Conservation (phyloP, 2,113 vertebrate species). For the Bombycilla garrulus region DNA sequence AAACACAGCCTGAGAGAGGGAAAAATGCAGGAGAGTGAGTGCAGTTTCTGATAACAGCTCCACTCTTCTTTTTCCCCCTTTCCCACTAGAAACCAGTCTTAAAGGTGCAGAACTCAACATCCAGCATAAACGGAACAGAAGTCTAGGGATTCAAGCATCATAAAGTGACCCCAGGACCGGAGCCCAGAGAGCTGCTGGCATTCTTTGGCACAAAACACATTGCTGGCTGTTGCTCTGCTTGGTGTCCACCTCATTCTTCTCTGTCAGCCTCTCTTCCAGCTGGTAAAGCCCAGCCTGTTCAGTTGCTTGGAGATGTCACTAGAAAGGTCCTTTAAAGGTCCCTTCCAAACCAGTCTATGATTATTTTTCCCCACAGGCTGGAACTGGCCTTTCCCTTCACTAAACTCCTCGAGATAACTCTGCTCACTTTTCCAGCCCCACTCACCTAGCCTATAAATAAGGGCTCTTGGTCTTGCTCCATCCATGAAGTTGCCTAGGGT, state of each 20-base stretch:
- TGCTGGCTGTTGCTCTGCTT: neutral
- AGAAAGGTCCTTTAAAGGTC: neutral
- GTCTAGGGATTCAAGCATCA: too few species aligned
- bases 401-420: neutral
- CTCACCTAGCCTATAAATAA: neutral
- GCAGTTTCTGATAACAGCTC: too few species aligned
- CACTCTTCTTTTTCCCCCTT: too few species aligned
- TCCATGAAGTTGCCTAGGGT: neutral
- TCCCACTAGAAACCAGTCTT: too few species aligned
- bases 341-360: neutral
- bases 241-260: neutral
- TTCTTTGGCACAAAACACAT: neutral
- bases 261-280: neutral
- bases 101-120: too few species aligned
- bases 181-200: rapidly evolving
- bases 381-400: neutral
- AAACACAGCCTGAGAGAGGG: too few species aligned
- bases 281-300: neutral
- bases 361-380: neutral
- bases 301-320: neutral
- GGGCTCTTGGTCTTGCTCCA: neutral
- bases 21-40: too few species aligned
- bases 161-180: too few species aligned
- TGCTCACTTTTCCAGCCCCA: neutral
- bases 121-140: too few species aligned